Evolutionary conservation across 2,888 invertebrate genomes (phyloP).

Genomic region (Synergus umbraculus): DNA sequence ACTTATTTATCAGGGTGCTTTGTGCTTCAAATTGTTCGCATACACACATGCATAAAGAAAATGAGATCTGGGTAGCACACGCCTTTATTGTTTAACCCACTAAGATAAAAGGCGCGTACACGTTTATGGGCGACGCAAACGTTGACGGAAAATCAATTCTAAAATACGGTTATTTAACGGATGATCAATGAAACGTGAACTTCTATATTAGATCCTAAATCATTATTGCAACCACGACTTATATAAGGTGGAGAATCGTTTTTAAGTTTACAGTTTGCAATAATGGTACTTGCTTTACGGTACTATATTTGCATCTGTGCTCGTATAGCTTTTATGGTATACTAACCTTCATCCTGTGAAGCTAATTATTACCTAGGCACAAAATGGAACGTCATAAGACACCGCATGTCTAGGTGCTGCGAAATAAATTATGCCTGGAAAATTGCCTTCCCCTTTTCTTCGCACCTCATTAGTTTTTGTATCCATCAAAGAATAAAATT

Average conservation of each 20-base stretch:
- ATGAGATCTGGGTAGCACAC: slow-evolving; percentile 31
- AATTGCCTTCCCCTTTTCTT: background rate
- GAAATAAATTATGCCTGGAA: background rate
- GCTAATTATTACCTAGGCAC: slow-evolving; percentile 23
- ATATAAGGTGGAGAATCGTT: background rate
- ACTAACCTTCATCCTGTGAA: background rate
- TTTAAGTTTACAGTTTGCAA: slow-evolving; percentile 5
- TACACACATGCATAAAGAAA: slow-evolving; percentile 28
- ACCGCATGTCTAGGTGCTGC: background rate
- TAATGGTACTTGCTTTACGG: background rate
- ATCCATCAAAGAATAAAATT: background rate
- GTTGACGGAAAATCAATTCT: slow-evolving; percentile 54
- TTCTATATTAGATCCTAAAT: slow-evolving; percentile 29
- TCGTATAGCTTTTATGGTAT: background rate
- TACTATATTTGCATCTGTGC: background rate
- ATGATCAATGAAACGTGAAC: slow-evolving; percentile 44
- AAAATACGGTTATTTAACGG: slow-evolving; percentile 46
- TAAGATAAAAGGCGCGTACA: slow-evolving; percentile 58
- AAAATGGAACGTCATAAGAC: slow-evolving; percentile 12
- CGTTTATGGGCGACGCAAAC: slow-evolving; percentile 50
- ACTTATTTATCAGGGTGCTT: slow-evolving; percentile 20
- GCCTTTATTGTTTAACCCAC: slow-evolving; percentile 60
- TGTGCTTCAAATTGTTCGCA: slow-evolving; percentile 20
- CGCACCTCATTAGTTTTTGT: background rate
- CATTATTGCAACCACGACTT: background rate